These are phyloP conservation scores for Menidia beryllina DNA, from an alignment of 2,113 vertebrate species.

Conservation along the genomic window DNA sequence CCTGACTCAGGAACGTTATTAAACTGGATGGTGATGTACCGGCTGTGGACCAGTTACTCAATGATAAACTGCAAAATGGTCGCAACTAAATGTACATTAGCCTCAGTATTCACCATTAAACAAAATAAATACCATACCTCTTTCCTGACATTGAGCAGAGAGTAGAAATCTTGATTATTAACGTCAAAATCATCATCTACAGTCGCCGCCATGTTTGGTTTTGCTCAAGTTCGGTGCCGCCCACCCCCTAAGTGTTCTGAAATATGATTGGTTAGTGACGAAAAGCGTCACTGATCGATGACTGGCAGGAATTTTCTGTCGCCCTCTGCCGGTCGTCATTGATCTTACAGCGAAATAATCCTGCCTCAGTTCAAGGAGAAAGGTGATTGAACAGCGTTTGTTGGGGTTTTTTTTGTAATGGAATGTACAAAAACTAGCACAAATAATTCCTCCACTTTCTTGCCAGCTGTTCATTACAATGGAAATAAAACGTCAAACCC, in stretches of 20 bases:
- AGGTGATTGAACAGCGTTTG: background rate
- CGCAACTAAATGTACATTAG: background rate
- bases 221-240: slow-evolving; percentile 78
- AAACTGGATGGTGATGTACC: slow-evolving; percentile 26
- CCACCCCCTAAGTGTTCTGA: slow-evolving; percentile 34
- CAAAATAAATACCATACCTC: slow-evolving; percentile 83
- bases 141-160: slow-evolving; percentile 91
- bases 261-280: slow-evolving; percentile 50
- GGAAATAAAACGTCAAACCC: too few species aligned
- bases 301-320: background rate
- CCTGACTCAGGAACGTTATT: slow-evolving; percentile 24
- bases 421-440: too few species aligned
- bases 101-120: background rate
- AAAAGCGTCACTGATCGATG: too few species aligned
- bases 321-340: slow-evolving; percentile 45
- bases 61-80: background rate
- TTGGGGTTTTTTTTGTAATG: too few species aligned
- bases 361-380: background rate
- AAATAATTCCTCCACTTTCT: too few species aligned
- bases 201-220: slow-evolving; percentile 93
- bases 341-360: background rate
- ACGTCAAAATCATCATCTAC: slow-evolving; percentile 87
- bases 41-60: slow-evolving; percentile 9
- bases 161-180: slow-evolving; percentile 93
- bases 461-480: too few species aligned